These are phyloP conservation scores for Podargus strigoides DNA, from an alignment of 2,797 vertebrate genomes.

Conservation along the genomic window DNA sequence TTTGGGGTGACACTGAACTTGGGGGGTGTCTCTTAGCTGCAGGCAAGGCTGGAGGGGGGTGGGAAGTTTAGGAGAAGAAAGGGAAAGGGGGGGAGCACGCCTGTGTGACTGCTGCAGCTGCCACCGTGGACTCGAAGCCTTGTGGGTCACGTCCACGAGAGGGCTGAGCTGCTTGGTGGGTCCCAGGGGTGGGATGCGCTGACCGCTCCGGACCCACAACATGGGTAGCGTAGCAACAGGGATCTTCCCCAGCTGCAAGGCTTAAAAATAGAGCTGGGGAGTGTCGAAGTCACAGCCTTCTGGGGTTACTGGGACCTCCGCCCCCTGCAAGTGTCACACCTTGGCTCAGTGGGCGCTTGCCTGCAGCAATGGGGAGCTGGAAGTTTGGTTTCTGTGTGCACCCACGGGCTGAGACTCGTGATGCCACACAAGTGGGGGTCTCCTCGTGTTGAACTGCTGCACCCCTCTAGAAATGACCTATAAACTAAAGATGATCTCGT, in stretches of 20 bases:
- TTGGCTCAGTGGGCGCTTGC: rapidly evolving
- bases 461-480: not conserved
- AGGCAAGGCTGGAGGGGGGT: not conserved
- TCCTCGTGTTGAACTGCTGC: not conserved
- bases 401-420: not conserved
- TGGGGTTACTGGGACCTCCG: not conserved
- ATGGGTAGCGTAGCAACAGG: not conserved
- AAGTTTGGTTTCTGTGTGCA: not conserved
- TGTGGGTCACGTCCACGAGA: rapidly evolving
- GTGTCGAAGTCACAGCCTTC: not conserved
- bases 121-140: rapidly evolving
- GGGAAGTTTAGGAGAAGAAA: not conserved
- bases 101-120: not conserved
- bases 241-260: not conserved
- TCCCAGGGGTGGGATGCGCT: not conserved
- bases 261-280: not conserved
- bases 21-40: not conserved
- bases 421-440: not conserved
- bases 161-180: not conserved
- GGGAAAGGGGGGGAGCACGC: not conserved
- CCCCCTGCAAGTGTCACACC: rapidly evolving
- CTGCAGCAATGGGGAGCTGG: rapidly evolving
- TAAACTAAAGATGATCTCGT: not conserved
- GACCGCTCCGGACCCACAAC: not conserved
- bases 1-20: not conserved